phyloP scores from a whole-genome alignment of 1,140 invertebrate species.

The Lethocerus indicus region DNA sequence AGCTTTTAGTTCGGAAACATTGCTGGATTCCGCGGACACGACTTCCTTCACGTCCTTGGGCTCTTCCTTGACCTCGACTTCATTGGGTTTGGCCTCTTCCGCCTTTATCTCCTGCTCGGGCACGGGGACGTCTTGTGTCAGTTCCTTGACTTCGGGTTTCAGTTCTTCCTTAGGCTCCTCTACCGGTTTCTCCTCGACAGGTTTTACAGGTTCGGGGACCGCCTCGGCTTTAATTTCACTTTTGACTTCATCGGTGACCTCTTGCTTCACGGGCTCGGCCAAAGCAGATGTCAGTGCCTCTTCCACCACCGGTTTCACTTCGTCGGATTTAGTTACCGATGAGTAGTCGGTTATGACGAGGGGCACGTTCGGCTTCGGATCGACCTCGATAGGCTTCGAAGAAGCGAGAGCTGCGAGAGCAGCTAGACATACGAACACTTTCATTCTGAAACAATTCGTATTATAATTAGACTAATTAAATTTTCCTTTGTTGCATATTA shows the following conservation, averaged over 20 bases:
- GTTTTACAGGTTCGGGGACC: background rate
- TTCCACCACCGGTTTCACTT: too few relatives aligned
- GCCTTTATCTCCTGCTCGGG: background rate
- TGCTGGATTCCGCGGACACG: conserved; percentile 1
- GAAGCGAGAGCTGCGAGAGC: background rate
- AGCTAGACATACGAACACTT: background rate
- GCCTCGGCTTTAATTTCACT: conserved; percentile 5
- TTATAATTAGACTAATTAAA: too few relatives aligned
- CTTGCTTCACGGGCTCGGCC: too few relatives aligned
- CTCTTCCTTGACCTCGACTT: background rate
- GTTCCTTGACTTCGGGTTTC: too few relatives aligned
- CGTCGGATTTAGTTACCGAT: conserved; percentile 22
- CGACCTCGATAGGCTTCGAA: background rate
- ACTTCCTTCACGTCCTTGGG: background rate
- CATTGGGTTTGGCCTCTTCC: background rate
- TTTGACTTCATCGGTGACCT: conserved; percentile 1
- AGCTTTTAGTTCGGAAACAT: conserved; percentile 6
- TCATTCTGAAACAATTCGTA: conserved; percentile 4
- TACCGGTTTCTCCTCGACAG: background rate
- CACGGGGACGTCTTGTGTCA: too few relatives aligned
- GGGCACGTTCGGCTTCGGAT: conserved; percentile 18
- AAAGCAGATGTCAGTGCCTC: too few relatives aligned
- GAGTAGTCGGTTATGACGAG: conserved; percentile 25
- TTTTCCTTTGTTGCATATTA: too few relatives aligned
- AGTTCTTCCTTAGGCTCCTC: conserved; percentile 6